Conservation (phyloP, 2,888 invertebrate genomes). For the Cataglyphis rosenhaueri region DNA sequence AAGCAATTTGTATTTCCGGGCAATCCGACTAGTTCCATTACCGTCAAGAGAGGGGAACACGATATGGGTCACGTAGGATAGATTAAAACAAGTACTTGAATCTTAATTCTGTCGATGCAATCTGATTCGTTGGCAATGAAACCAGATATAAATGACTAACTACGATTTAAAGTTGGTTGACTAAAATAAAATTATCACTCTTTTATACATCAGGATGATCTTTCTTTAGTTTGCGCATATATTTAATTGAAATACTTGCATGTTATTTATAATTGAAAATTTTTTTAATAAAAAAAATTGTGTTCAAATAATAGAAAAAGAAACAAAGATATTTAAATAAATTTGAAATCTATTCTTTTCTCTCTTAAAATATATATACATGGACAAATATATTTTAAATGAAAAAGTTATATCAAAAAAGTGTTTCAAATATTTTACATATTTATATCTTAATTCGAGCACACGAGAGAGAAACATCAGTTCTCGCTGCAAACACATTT, state of each 20-base stretch:
- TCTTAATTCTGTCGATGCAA: slow-evolving; percentile 14
- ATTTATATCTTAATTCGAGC: background rate
- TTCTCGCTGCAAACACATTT: background rate
- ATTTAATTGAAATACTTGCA: background rate
- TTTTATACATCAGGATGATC: background rate
- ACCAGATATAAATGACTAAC: slow-evolving; percentile 12
- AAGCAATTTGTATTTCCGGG: slow-evolving; percentile 48
- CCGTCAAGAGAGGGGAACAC: background rate
- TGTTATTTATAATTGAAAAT: background rate
- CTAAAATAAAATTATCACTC: slow-evolving; percentile 5
- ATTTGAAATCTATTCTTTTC: background rate
- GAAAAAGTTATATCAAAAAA: background rate
- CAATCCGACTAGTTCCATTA: slow-evolving; percentile 12
- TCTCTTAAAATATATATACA: background rate
- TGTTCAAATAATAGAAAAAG: background rate
- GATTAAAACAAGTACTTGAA: slow-evolving; percentile 1
- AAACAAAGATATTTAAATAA: background rate
- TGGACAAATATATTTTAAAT: background rate
- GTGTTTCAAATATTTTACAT: background rate
- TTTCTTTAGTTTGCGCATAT: background rate
- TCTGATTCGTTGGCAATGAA: slow-evolving; percentile 15
- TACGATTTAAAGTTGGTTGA: slow-evolving; percentile 20
- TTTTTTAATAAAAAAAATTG: background rate
- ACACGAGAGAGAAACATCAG: background rate
- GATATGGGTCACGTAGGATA: slow-evolving; percentile 17